phyloP scores from a whole-genome alignment of 1,140 invertebrate genomes.

The Centruroides sculpturatus region DNA sequence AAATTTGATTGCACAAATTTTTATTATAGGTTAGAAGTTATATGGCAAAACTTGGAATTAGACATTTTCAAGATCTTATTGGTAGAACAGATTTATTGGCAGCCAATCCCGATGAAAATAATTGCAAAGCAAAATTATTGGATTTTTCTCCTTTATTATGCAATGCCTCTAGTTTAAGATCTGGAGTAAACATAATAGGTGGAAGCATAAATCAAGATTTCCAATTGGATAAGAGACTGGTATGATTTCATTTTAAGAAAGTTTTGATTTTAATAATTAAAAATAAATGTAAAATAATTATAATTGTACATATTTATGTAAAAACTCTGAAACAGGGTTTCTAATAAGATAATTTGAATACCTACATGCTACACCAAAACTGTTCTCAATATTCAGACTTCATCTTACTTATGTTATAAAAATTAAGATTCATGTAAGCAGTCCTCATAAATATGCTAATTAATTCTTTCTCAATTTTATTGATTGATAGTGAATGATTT shows the following conservation, averaged over 20 bases:
- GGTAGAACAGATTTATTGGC: constrained; percentile 80
- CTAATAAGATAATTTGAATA: too few species aligned
- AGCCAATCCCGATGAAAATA: constrained; percentile 35
- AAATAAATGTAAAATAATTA: neutral
- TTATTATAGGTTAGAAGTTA: constrained; percentile 44
- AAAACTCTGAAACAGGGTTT: neutral
- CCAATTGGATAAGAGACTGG: constrained; percentile 73
- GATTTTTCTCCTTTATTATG: constrained; percentile 73
- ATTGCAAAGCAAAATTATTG: constrained; percentile 66
- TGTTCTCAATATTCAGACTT: too few species aligned
- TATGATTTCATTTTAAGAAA: neutral
- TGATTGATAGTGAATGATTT: too few species aligned
- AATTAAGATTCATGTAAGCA: too few species aligned
- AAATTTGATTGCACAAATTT: too few species aligned
- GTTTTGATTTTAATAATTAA: neutral
- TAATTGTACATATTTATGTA: neutral
- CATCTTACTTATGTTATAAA: too few species aligned
- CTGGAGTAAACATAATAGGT: constrained; percentile 70
- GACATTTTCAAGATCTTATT: constrained; percentile 81
- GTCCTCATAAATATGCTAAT: too few species aligned
- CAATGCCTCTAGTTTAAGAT: constrained; percentile 74
- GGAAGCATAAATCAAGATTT: constrained; percentile 78
- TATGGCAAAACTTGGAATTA: constrained; percentile 81
- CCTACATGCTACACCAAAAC: too few species aligned
- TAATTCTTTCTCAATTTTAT: too few species aligned